Percentiles rank a stretch among this genome's conserved stretches.
phyloP scores from a whole-genome alignment of 2,113 vertebrate genomes.

The Eulacestoma nigropectus region DNA sequence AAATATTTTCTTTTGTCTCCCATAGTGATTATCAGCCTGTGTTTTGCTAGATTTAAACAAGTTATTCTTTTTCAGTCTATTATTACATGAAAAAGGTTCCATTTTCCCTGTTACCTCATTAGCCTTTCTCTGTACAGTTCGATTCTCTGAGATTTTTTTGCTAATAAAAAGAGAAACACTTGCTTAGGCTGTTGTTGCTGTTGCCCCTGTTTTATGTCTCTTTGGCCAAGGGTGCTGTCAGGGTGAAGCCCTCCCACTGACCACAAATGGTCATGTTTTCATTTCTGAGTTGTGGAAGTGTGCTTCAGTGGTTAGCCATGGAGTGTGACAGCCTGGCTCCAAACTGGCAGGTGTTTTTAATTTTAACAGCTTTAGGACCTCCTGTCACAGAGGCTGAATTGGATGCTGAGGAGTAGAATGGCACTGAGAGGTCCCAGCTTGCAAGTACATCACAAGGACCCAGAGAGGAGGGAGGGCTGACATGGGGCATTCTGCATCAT shows the following conservation, averaged over 20 bases:
- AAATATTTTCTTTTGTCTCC: background rate
- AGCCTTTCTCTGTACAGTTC: background rate
- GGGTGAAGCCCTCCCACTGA: background rate
- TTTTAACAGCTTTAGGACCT: background rate
- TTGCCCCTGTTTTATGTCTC: background rate
- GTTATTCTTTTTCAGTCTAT: background rate
- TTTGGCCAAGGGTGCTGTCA: background rate
- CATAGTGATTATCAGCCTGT: background rate
- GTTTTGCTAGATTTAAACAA: background rate
- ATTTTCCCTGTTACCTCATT: background rate
- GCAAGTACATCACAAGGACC: background rate
- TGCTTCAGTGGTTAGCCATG: background rate
- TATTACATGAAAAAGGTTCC: background rate
- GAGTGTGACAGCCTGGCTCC: background rate
- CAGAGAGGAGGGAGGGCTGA: fast-evolving
- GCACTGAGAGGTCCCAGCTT: background rate
- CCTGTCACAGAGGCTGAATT: background rate
- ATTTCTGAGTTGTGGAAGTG: background rate
- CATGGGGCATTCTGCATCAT: fast-evolving
- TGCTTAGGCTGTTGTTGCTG: background rate
- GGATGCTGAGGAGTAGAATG: background rate
- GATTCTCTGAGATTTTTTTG: background rate
- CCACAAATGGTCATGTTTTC: background rate
- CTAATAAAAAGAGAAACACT: background rate
- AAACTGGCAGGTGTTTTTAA: background rate